Conservation (phyloP, 1,140 invertebrate species). For the Coenobita brevimanus region DNA sequence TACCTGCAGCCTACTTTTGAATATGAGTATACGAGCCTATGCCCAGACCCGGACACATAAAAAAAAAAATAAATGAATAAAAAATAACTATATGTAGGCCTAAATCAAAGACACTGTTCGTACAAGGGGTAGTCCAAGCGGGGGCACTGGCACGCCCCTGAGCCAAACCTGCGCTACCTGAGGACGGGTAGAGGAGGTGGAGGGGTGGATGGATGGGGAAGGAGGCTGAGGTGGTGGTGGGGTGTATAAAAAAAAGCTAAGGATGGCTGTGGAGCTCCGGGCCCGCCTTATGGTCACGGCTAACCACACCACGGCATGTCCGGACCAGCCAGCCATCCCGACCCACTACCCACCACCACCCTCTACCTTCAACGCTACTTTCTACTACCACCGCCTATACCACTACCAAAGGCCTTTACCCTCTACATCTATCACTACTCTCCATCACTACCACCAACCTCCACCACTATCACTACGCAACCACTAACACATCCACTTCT, state of each 20-base stretch:
- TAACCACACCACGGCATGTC: constrained; percentile 52
- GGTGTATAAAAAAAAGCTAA: neutral
- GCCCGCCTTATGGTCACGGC: constrained; percentile 51
- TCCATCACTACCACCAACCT: neutral
- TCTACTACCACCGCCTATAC: neutral
- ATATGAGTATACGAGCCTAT: too few species aligned
- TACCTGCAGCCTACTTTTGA: too few species aligned
- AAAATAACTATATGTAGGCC: too few species aligned
- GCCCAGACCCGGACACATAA: too few species aligned
- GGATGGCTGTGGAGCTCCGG: constrained; percentile 13
- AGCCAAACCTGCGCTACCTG: neutral
- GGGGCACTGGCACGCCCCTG: neutral
- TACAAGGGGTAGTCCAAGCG: too few species aligned
- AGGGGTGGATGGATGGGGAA: neutral
- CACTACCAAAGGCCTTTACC: neutral
- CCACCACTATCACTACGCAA: neutral
- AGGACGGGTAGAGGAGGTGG: neutral
- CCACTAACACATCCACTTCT: neutral
- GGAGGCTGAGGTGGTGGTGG: neutral
- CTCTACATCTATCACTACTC: neutral
- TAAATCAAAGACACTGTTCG: too few species aligned
- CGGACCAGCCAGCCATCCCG: neutral
- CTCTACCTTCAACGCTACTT: neutral
- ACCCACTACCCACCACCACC: neutral
- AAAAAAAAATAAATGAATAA: too few species aligned